phyloP scores from a whole-genome alignment of 2,113 vertebrate genomes.

The Gnathonemus echidnorhynchus region DNA sequence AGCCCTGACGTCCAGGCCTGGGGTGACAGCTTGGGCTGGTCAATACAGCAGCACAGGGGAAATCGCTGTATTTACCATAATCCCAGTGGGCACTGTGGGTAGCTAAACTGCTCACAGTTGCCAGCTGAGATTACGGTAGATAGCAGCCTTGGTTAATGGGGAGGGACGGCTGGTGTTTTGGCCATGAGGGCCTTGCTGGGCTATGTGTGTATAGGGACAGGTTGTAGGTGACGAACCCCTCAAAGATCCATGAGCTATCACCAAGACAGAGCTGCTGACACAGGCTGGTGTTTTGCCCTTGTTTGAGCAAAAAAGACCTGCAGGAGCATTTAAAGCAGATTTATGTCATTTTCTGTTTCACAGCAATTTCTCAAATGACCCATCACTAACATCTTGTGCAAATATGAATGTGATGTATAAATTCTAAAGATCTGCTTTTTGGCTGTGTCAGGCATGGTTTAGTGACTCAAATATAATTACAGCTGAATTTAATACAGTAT shows the following conservation, averaged over 20 bases:
- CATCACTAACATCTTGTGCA: neutral
- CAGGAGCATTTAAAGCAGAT: neutral
- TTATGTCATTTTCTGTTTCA: neutral
- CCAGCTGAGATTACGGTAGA: conserved; percentile 96
- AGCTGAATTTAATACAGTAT: neutral
- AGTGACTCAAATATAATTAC: neutral
- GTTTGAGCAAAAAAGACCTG: neutral
- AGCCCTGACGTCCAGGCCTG: conserved; percentile 17
- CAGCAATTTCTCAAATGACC: neutral
- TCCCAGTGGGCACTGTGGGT: conserved; percentile 73
- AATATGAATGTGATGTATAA: neutral
- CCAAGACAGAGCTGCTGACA: neutral
- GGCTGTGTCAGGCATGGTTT: neutral
- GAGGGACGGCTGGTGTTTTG: neutral
- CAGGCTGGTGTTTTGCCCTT: neutral
- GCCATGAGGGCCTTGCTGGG: neutral
- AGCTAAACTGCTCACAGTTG: conserved; percentile 82
- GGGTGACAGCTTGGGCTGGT: conserved; percentile 37
- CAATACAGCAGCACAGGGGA: conserved; percentile 43
- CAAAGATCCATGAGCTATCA: neutral
- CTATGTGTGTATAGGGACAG: neutral
- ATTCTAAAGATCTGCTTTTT: neutral
- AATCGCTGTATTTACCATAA: conserved; percentile 80
- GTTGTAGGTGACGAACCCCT: neutral
- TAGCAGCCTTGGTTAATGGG: conserved; percentile 53